Base-by-base conservation (phyloP, 1,140 invertebrate genomes). In the Calephelis virginiensis region DNA sequence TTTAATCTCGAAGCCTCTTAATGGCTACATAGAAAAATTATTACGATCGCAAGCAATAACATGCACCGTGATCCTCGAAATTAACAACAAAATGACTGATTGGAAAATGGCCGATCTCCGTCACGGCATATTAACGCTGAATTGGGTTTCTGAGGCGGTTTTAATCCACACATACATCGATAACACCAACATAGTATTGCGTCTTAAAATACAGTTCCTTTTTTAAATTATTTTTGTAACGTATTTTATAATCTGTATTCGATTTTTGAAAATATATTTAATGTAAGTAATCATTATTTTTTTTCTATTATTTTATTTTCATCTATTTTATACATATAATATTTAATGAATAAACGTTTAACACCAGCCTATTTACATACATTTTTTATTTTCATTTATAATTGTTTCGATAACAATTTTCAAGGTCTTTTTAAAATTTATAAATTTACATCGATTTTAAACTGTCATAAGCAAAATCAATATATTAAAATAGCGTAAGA, bases 51-150 rank as follows among this genome's bases (percentile, higher is more conserved):
- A 82, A 75, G 76, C 80, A 90, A 90, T 90, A 90, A 87, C 87
- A 90, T 88, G 87, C 83, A 71, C 85, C 78, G 74, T 86, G 83
- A 78, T 82, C 80, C 77, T 89, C 79, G 81, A 87, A 89, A 90
- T 89, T 84, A 90, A 86, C 86, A 83, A 80, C 80, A 81, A 83
- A 85, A 86, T 84, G 86, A 83, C 74, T 82, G 80, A 86, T 86
- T 87, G 85, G 82, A 82, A 86, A 81, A 81, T 79, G 73, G 75
- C 70, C 70, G 73, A 76, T 78, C 74, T 80, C 73, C 70, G 88
- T 84, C 84, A 90, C 82, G 88, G 73, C 79, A 73, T 88, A 88
- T 90, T 89, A 89, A 90, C 74, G 78, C 53, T 79, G 83, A 89
- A 89, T 90, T 89, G 83, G 86, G 84, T 89, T 87, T 88, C 69